These are phyloP conservation scores for Phalacrocorax brasilianus DNA, from an alignment of 2,113 vertebrate species.

Conservation along the genomic window DNA sequence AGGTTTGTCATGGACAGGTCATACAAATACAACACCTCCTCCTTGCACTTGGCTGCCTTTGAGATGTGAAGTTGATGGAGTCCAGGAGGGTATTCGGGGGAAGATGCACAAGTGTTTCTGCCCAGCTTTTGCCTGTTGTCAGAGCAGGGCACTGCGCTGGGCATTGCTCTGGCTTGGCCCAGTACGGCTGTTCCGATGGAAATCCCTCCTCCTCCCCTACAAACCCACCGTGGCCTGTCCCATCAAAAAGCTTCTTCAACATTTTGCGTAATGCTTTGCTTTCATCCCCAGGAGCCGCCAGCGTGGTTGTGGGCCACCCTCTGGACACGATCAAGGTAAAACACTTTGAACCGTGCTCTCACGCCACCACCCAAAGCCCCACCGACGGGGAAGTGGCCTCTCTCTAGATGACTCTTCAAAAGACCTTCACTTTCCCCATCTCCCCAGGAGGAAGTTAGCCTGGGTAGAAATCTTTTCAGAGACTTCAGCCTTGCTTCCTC, in stretches of 20 bases:
- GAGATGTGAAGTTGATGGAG: background rate
- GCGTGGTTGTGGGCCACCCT: slow-evolving; percentile 78
- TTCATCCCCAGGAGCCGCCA: slow-evolving; percentile 71
- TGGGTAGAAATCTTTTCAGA: background rate
- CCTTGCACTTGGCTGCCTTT: background rate
- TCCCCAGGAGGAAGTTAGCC: background rate
- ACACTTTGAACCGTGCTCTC: background rate
- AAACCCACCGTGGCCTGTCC: background rate
- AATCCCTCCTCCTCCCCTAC: background rate
- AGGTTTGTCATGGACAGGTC: background rate
- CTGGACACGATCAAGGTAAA: slow-evolving; percentile 84
- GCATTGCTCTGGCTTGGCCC: background rate
- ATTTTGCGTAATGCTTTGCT: background rate
- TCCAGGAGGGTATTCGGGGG: background rate
- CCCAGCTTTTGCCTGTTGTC: background rate
- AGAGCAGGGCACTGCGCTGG: background rate
- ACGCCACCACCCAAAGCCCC: background rate
- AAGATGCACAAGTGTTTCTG: background rate
- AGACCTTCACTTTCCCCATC: background rate
- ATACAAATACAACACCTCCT: background rate
- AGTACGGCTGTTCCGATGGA: background rate
- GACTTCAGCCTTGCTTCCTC: background rate
- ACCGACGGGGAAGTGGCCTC: background rate
- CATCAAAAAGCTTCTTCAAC: background rate
- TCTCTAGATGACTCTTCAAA: background rate